Percentiles rank a stretch among this genome's conserved stretches.
phyloP scores from a whole-genome alignment of 1,140 invertebrate genomes.

The Copidosoma floridanum region DNA sequence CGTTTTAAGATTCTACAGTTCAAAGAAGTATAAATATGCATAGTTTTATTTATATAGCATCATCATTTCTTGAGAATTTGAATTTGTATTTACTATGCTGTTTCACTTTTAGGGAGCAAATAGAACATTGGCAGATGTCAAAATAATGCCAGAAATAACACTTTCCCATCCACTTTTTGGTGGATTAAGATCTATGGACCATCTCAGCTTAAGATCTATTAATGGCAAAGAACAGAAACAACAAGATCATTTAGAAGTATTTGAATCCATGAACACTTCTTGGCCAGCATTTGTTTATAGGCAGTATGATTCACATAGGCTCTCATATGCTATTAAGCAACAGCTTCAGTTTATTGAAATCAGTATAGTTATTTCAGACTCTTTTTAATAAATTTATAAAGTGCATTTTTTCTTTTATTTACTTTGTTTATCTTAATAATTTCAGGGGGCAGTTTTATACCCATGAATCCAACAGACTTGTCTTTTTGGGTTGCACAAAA shows the following conservation, averaged over 20 bases:
- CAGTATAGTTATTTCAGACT: slow-evolving; percentile 23
- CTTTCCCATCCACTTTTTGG: slow-evolving; percentile 56
- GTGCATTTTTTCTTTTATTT: background rate
- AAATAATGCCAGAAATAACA: slow-evolving; percentile 66
- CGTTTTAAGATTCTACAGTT: slow-evolving; percentile 62
- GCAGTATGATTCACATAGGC: slow-evolving; percentile 64
- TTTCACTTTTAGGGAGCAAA: slow-evolving; percentile 30
- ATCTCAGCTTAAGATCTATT: slow-evolving; percentile 43
- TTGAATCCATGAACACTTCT: slow-evolving; percentile 56
- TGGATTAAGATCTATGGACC: slow-evolving; percentile 52
- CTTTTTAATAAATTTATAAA: slow-evolving; percentile 11
- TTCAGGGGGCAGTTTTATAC: slow-evolving; percentile 54
- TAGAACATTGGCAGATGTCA: slow-evolving; percentile 58
- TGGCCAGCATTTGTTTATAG: slow-evolving; percentile 69
- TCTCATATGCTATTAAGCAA: slow-evolving; percentile 54
- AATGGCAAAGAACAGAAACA: slow-evolving; percentile 32
- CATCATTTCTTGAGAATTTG: slow-evolving; percentile 5
- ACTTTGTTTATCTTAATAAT: slow-evolving; percentile 11
- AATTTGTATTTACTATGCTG: background rate
- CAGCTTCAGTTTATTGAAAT: slow-evolving; percentile 49
- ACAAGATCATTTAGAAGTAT: slow-evolving; percentile 43
- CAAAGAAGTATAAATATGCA: too few species aligned
- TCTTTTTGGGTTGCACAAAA: slow-evolving; percentile 80
- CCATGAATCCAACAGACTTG: slow-evolving; percentile 66
- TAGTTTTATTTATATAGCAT: background rate